Percentiles rank a stretch among this genome's conserved stretches.
Conservation (phyloP, 2,113 vertebrate genomes). For the Sula dactylatra region DNA sequence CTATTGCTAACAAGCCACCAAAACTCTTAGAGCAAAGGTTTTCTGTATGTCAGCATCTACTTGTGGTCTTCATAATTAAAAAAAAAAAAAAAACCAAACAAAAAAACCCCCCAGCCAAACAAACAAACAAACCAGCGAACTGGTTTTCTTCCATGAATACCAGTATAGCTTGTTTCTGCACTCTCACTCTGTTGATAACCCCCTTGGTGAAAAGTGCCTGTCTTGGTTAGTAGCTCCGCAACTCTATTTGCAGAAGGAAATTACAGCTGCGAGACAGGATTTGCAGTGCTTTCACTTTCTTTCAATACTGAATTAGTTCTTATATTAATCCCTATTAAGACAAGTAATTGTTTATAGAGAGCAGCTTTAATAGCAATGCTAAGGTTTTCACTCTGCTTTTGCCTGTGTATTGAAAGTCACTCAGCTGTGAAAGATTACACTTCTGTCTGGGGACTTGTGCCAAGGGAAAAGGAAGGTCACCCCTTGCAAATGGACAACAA, state of each 20-base stretch:
- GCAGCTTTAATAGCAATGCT: background rate
- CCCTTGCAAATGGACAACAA: background rate
- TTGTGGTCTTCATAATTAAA: background rate
- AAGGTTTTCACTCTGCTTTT: background rate
- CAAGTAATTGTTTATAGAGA: conserved; percentile 32
- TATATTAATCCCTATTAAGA: conserved; percentile 25
- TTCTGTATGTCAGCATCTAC: background rate
- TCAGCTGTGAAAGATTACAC: conserved; percentile 9
- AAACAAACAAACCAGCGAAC: background rate
- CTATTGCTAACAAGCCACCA: background rate
- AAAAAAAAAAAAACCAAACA: background rate
- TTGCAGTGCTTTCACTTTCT: background rate
- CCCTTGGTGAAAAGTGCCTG: background rate
- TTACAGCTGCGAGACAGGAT: background rate
- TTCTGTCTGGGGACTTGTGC: background rate
- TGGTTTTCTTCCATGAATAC: background rate
- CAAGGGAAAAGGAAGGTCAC: conserved; percentile 12
- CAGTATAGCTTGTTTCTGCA: background rate
- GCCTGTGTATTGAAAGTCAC: background rate
- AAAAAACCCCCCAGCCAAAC: background rate
- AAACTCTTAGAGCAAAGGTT: background rate
- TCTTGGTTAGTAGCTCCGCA: background rate
- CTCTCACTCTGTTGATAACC: background rate
- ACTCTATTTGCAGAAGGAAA: background rate
- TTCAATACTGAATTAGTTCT: background rate